A percentile compares a stretch with the other conserved stretches of the same genome.
Conservation (phyloP, 2,113 vertebrate genomes). For the Malaclemys terrapin region DNA sequence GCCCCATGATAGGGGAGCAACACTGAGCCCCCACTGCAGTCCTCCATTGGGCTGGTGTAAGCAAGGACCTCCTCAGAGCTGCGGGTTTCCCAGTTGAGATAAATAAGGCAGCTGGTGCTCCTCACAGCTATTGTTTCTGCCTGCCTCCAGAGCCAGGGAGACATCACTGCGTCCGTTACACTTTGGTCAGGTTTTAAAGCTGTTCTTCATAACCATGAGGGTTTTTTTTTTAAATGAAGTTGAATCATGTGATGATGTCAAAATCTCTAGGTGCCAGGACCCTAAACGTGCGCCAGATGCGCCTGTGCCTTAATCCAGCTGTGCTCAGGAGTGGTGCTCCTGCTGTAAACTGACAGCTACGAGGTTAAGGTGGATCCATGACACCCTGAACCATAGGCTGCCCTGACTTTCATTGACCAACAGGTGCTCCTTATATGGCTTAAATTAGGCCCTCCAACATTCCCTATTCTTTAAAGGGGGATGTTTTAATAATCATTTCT, state of each 20-base stretch:
- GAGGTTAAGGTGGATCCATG: too few relatives aligned
- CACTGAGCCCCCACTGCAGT: too few relatives aligned
- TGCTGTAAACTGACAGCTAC: too few relatives aligned
- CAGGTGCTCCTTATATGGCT: rapidly evolving
- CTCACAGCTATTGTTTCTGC: neutral
- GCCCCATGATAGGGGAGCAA: too few relatives aligned
- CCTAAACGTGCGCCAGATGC: neutral
- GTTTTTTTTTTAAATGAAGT: neutral
- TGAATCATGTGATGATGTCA: neutral
- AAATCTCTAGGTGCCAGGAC: neutral
- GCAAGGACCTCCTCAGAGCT: neutral
- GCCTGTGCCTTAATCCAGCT: too few relatives aligned
- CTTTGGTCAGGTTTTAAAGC: rapidly evolving
- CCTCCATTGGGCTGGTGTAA: neutral
- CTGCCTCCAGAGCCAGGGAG: rapidly evolving
- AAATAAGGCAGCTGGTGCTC: rapidly evolving
- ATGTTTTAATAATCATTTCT: too few relatives aligned
- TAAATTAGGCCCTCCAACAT: rapidly evolving
- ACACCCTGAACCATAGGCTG: too few relatives aligned
- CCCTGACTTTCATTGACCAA: rapidly evolving
- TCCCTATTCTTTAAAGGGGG: too few relatives aligned
- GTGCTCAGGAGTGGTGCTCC: too few relatives aligned
- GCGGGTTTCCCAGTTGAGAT: neutral
- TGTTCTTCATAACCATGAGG: neutral
- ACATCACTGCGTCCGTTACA: too few relatives aligned